These are phyloP conservation scores for Lucilia sericata DNA, from an alignment of 1,140 invertebrate species.

Conservation along the genomic window DNA sequence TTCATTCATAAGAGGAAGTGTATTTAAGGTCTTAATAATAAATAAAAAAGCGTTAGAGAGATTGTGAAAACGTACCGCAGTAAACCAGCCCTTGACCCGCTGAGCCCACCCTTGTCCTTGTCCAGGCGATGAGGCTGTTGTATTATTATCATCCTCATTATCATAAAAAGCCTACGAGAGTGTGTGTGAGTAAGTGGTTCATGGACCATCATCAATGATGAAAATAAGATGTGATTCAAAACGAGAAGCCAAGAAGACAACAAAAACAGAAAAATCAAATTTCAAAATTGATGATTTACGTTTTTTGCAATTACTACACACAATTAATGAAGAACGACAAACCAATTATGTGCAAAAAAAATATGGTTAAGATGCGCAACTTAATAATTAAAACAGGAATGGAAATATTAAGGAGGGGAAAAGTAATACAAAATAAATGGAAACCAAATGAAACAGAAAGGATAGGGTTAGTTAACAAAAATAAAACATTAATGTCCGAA, in stretches of 20 bases:
- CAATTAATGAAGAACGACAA: background rate
- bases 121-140: conserved; percentile 69
- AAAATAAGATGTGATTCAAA: conserved; percentile 27
- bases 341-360: background rate
- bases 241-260: conserved; percentile 40
- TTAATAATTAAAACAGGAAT: background rate
- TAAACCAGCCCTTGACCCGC: conserved; percentile 76
- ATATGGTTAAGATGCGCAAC: background rate
- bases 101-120: conserved; percentile 76
- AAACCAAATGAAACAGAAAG: background rate
- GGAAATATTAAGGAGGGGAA: background rate
- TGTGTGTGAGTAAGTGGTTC: conserved; percentile 45
- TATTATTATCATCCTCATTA: conserved; percentile 67
- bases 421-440: background rate
- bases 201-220: conserved; percentile 40
- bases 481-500: background rate
- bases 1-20: conserved; percentile 9
- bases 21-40: conserved; percentile 27
- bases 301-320: conserved; percentile 19
- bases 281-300: conserved; percentile 29
- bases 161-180: conserved; percentile 66
- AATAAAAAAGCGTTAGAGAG: conserved; percentile 43
- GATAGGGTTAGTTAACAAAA: background rate
- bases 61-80: conserved; percentile 71
- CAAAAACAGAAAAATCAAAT: conserved; percentile 40